Evolutionary conservation across 2,888 invertebrate species (phyloP), one percentile per base, ranked within the genome.

Genomic region (Noctua fimbriata): DNA sequence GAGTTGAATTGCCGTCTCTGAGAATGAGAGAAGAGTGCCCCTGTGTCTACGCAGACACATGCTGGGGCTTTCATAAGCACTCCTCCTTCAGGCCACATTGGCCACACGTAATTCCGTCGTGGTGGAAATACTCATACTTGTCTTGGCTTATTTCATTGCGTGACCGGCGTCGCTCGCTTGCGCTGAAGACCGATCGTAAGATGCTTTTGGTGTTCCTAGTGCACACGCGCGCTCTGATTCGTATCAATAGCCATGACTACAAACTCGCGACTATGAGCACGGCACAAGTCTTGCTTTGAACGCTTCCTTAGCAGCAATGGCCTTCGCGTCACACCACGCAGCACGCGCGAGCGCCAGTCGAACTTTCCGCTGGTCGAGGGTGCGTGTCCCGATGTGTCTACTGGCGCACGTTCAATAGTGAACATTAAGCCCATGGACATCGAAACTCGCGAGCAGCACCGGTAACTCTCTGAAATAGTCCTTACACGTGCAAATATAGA

Each of bases 401-500:
- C 24, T 55, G 12, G n/a, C n/a, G n/a, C 58, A 4, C n/a, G 1
- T 58, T 58, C 12, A 58, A 58, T 58, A n/a, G 12, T n/a, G n/a
- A 58, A 58, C n/a, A n/a, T n/a, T 12, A 58, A n/a, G 58, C 58
- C 1, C 14, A 58, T 58, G n/a, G 58, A n/a, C 14, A 58, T n/a
- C 58, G 58, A 58, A 58, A 58, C 58, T 14, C 58, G n/a, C n/a
- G 58, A 14, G 58, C n/a, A n/a, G 58, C n/a, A 58, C n/a, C 58
- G 58, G n/a, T 58, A 12, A 5, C 58, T 1, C 58, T 58, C n/a
- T 58, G 4, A n/a, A 60, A 28, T 60, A 28, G 60, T 2, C 16
- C 99, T 99, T 47, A 99, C 99, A 71, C 99, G 97, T 69, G 87
- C 87, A 58, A 87, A 87, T 81, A 87, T 79, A 65, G 87, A 82